Base-by-base conservation (phyloP, 2,888 invertebrate species). In the Antheraea yamamai region DNA sequence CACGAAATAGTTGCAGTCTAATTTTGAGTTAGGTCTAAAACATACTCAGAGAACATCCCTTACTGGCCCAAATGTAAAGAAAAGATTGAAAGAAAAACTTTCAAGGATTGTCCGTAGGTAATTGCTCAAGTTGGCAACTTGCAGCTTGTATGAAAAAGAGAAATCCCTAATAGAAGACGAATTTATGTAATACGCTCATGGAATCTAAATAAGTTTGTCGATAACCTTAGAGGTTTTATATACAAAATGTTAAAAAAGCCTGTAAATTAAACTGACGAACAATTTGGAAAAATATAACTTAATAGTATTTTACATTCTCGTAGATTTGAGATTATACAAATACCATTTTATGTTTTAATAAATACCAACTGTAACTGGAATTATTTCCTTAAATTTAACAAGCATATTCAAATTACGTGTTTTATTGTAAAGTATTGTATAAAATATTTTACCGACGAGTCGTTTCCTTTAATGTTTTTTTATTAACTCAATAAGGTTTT, bases 71-170 rank as follows among this genome's bases (percentile, higher is more conserved):
- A 70, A 26, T 71, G 39, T 74, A 51, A 39, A 39, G 39, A 58
- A 47, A 72, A 75, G 61, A 75, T 26, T 47, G 23, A 72, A 61
- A 61, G 52, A 47, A 58, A 72, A 75, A 75, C 74, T 75, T 72
- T 75, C 74, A 75, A 72, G 74, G 72, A 61, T 75, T 51, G 61
- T 61, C 39, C 61, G 72, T 47, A 71, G 47, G 72, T 75, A 75
- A 75, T 75, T 72, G 51, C 72, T 61, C 23, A 72, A 75, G 72
- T 75, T 72, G 58, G 20, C 4, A 35, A 70, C 61, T 71, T 35
- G 47, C 23, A 51, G 61, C 47, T 72, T 72, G 23, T 61, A 70
- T 64, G 72, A 58, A 70, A 64, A 61, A 58, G 72, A 47, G 26
- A 61, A 75, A 61, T 61, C 47, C 51, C 70, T 35, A 70, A 68